Conservation (phyloP, 2,113 vertebrate species). For the Mandrillus leucophaeus region DNA sequence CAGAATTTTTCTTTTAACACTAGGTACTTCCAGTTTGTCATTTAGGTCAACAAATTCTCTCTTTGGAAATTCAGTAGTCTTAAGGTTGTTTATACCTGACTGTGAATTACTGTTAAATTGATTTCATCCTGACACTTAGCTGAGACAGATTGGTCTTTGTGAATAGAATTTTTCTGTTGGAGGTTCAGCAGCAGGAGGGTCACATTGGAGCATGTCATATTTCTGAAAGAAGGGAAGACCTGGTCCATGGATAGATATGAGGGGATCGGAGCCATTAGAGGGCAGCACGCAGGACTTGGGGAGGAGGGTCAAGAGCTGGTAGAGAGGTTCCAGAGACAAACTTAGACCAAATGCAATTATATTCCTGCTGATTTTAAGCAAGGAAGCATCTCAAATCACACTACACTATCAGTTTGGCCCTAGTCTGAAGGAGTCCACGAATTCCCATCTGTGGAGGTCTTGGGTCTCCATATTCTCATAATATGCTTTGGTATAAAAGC, state of each 20-base stretch:
- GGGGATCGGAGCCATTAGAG: neutral
- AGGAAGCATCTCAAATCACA: neutral
- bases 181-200: neutral
- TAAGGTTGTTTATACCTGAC: neutral
- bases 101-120: neutral
- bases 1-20: neutral
- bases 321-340: neutral
- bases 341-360: neutral
- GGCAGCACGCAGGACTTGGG: rapidly evolving
- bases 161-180: neutral
- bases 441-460: neutral
- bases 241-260: rapidly evolving
- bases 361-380: neutral
- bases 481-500: neutral
- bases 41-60: neutral
- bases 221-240: neutral
- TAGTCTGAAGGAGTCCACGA: neutral
- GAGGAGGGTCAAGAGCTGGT: neutral
- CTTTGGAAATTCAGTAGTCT: neutral
- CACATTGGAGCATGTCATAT: neutral
- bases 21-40: neutral
- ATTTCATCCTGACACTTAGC: neutral
- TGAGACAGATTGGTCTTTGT: neutral
- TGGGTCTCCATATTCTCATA: neutral
- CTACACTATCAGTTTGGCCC: neutral